phyloP scores from a whole-genome alignment of 2,888 invertebrate genomes.

The Pollenia labialis region DNA sequence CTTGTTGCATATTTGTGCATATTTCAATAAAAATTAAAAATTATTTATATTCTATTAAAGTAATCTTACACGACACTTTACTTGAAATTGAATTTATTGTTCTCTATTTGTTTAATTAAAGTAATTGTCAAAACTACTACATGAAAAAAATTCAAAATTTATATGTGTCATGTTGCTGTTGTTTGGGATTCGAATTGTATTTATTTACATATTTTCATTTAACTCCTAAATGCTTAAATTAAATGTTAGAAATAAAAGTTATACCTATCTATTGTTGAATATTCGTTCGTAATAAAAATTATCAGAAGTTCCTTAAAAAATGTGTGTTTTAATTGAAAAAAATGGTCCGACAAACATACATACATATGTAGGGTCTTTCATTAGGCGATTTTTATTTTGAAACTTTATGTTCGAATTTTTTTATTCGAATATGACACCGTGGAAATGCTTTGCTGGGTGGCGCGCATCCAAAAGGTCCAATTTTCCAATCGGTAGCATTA shows the following conservation, averaged over 20 bases:
- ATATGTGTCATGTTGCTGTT: constrained; percentile 76
- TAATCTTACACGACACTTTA: constrained; percentile 5
- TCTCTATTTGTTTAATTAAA: constrained; percentile 49
- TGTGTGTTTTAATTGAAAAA: not conserved
- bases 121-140: constrained; percentile 49
- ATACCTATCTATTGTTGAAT: not conserved
- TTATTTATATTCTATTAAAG: constrained; percentile 28
- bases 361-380: no score
- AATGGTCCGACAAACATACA: not conserved
- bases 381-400: no score
- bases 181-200: constrained; percentile 75
- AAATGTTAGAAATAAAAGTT: not conserved
- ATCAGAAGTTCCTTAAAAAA: not conserved
- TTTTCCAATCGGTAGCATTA: no score
- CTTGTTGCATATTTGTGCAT: constrained; percentile 26
- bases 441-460: no score
- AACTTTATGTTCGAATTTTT: no score
- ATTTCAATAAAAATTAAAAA: not conserved
- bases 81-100: constrained; percentile 61
- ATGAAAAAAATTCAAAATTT: constrained; percentile 47
- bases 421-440: no score
- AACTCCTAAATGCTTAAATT: constrained; percentile 14
- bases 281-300: not conserved
- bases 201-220: constrained; percentile 12
- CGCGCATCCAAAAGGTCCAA: no score